phyloP scores from a whole-genome alignment of 2,113 vertebrate species.

The Microcebus murinus region DNA sequence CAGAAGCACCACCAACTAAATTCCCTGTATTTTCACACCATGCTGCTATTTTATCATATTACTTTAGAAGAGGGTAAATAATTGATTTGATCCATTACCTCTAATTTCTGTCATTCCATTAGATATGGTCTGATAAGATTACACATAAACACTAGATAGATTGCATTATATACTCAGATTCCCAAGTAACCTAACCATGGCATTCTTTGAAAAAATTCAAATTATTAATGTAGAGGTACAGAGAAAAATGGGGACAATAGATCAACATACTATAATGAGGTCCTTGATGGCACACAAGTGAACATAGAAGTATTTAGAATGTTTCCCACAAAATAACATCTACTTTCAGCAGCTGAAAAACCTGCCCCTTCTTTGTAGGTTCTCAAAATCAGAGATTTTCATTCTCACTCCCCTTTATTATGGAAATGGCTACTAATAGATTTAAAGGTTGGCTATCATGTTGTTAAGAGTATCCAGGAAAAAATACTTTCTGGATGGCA shows the following conservation, averaged over 20 bases:
- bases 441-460: neutral
- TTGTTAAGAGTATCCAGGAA: neutral
- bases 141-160: conserved; percentile 13
- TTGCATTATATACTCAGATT: neutral
- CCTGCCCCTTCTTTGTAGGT: neutral
- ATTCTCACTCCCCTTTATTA: neutral
- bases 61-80: conserved; percentile 42
- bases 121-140: conserved; percentile 26
- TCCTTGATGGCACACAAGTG: neutral
- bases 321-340: neutral
- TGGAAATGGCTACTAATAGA: neutral
- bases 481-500: neutral
- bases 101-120: conserved; percentile 48
- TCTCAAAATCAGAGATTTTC: neutral
- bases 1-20: neutral
- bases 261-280: neutral
- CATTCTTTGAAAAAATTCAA: conserved; percentile 52
- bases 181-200: neutral
- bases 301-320: neutral
- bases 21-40: neutral
- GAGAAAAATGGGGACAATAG: neutral
- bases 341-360: neutral
- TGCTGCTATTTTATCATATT: neutral
- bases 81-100: conserved; percentile 53
- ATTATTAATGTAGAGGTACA: neutral